A percentile compares a stretch with the other conserved stretches of the same genome.
phyloP scores from a whole-genome alignment of 2,113 vertebrate genomes.

The Nothoprocta perdicaria region DNA sequence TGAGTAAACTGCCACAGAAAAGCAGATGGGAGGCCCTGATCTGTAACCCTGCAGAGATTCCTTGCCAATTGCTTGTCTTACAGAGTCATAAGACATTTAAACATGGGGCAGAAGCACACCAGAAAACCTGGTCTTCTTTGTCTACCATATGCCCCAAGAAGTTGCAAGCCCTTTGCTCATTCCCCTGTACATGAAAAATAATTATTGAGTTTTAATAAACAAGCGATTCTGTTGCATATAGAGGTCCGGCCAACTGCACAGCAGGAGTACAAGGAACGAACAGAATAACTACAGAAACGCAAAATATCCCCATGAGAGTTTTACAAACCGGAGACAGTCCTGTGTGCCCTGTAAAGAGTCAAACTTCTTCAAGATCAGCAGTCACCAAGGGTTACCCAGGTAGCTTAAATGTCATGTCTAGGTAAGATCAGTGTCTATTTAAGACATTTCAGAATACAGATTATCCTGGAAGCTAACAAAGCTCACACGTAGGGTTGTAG shows the following conservation, averaged over 20 bases:
- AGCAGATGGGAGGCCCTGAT: background rate
- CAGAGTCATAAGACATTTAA: background rate
- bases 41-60: background rate
- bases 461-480: background rate
- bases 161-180: background rate
- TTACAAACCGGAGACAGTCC: background rate
- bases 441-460: background rate
- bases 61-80: background rate
- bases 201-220: background rate
- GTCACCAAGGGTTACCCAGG: background rate
- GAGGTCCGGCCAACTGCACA: background rate
- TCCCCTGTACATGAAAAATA: background rate
- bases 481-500: background rate
- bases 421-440: no score
- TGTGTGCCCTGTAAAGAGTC: background rate
- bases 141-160: background rate
- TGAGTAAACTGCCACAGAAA: background rate
- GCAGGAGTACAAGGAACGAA: background rate
- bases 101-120: background rate
- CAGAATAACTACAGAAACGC: background rate
- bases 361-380: background rate
- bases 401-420: background rate
- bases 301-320: background rate
- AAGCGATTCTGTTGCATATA: background rate
- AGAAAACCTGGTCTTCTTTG: fast-evolving